Percentiles rank a stretch among this genome's conserved stretches.
Evolutionary conservation across 2,797 vertebrate genomes (phyloP).

Genomic region (Sitta carolinensis): DNA sequence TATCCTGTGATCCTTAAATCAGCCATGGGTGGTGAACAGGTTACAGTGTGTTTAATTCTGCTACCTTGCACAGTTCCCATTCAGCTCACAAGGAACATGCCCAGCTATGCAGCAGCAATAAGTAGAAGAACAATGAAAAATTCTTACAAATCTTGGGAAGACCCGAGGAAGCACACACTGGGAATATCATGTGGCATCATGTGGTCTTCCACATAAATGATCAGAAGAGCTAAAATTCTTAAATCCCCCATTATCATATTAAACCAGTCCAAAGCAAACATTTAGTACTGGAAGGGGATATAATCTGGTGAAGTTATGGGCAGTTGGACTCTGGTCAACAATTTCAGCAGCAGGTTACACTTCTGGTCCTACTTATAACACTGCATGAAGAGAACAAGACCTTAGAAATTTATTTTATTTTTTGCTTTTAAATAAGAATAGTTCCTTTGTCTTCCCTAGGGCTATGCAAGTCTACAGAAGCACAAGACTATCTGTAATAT

Average conservation of each 20-base stretch:
- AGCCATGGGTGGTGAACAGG: accelerated
- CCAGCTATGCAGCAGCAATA: not conserved
- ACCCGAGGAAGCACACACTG: not conserved
- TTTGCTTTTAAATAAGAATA: not conserved
- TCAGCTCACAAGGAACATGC: not conserved
- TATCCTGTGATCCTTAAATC: not conserved
- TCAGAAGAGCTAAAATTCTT: not conserved
- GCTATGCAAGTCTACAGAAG: conserved; percentile 10
- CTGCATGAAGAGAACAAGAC: not conserved
- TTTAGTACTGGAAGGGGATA: not conserved
- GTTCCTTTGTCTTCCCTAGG: not conserved
- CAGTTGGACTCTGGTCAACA: conserved; percentile 4
- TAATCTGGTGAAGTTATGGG: not conserved
- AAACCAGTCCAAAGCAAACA: conserved; percentile 22
- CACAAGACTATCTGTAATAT: conserved; percentile 36
- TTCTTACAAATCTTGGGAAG: not conserved
- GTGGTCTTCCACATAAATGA: not conserved
- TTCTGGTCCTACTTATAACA: not conserved
- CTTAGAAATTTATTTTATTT: not conserved
- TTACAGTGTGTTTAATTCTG: not conserved
- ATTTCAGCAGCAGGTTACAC: not conserved
- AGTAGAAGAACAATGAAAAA: not conserved
- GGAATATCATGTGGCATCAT: not conserved
- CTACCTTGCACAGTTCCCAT: not conserved
- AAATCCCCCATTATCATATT: not conserved